These are phyloP conservation scores for Malurus alboscapulatus DNA, from an alignment of 2,113 vertebrate genomes.

Conservation along the genomic window DNA sequence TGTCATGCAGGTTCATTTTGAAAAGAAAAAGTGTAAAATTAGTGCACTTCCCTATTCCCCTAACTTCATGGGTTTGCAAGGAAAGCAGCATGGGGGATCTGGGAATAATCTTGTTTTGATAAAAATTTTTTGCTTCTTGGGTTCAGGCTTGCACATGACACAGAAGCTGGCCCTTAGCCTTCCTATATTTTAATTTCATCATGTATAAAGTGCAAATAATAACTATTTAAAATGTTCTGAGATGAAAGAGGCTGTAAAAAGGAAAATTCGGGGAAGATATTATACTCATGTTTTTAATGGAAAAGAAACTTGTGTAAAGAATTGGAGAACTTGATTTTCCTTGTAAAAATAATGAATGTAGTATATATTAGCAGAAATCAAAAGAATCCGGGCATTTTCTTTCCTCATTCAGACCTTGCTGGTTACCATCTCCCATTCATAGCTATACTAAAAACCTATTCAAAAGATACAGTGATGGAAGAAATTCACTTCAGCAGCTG, in stretches of 20 bases:
- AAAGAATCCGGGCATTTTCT: slow-evolving; percentile 28
- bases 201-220: background rate
- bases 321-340: background rate
- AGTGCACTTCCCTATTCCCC: background rate
- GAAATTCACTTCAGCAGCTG: slow-evolving; percentile 31
- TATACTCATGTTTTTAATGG: background rate
- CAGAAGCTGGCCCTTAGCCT: background rate
- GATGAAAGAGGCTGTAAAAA: background rate
- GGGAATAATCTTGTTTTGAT: background rate
- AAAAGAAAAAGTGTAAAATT: background rate
- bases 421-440: slow-evolving; percentile 15
- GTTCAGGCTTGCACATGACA: background rate
- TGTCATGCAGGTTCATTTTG: background rate
- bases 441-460: slow-evolving; percentile 13
- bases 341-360: slow-evolving; percentile 8
- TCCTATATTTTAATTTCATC: background rate
- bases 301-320: background rate
- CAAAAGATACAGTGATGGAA: background rate
- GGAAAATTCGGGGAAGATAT: background rate
- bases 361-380: slow-evolving; percentile 41
- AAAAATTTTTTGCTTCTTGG: background rate
- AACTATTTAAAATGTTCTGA: background rate
- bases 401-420: slow-evolving; percentile 56
- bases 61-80: background rate
- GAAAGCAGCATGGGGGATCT: background rate